Conservation (phyloP, 2,113 vertebrate species). For the Dasyurus viverrinus region DNA sequence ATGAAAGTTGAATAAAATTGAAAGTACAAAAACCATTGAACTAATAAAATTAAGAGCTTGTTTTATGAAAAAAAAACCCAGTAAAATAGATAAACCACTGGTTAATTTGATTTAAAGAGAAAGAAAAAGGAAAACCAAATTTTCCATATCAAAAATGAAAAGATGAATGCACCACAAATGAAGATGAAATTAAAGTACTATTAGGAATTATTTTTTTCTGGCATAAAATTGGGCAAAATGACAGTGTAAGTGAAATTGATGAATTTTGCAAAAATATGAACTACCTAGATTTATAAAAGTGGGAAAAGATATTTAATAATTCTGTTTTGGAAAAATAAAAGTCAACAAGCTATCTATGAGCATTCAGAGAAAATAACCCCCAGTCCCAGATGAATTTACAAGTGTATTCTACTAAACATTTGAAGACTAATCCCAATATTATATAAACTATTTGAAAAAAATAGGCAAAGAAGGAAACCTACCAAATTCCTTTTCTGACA, state of each 20-base stretch:
- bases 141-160: background rate
- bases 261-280: background rate
- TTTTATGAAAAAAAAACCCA: background rate
- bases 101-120: background rate
- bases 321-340: too few relatives aligned
- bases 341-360: too few relatives aligned
- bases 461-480: background rate
- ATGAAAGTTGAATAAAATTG: background rate
- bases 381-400: background rate
- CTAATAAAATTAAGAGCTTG: background rate
- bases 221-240: background rate
- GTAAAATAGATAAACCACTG: background rate
- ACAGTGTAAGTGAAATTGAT: background rate
- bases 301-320: background rate
- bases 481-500: background rate
- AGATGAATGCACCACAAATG: background rate
- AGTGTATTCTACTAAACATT: background rate
- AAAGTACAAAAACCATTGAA: background rate
- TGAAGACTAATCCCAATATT: background rate
- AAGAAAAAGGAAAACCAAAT: background rate
- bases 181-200: background rate
- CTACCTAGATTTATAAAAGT: background rate
- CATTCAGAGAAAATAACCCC: background rate
- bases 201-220: background rate
- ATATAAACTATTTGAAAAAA: background rate